A percentile compares a stretch with the other conserved stretches of the same genome.
phyloP scores from a whole-genome alignment of 1,140 invertebrate species.

The Venturia canescens region DNA sequence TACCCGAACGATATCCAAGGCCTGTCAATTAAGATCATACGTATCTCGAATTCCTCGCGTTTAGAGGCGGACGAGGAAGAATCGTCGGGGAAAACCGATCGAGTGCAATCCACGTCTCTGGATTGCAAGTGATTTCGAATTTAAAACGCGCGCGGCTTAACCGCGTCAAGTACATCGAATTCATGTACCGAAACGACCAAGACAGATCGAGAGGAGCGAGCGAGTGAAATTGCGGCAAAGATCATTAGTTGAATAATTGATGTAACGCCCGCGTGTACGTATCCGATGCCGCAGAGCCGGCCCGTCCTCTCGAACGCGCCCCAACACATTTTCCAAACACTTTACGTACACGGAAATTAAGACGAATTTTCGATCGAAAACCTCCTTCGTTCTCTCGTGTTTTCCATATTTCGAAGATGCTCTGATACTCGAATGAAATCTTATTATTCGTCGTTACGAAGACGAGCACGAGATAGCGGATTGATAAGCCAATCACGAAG shows the following conservation, averaged over 20 bases:
- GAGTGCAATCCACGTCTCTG: slow-evolving; percentile 30
- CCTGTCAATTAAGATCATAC: slow-evolving; percentile 47
- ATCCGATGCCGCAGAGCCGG: neutral
- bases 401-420: neutral
- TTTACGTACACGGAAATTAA: too few species aligned
- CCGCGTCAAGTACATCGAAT: neutral
- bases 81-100: slow-evolving; percentile 28
- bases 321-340: neutral
- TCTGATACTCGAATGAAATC: neutral
- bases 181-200: neutral
- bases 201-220: neutral
- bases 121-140: slow-evolving; percentile 41
- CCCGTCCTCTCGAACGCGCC: neutral
- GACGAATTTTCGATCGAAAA: too few species aligned
- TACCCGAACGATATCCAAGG: slow-evolving; percentile 47
- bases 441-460: neutral
- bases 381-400: neutral
- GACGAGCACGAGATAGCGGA: neutral
- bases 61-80: neutral
- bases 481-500: neutral
- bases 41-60: slow-evolving; percentile 17
- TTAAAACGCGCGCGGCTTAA: slow-evolving; percentile 35
- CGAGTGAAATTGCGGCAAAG: neutral
- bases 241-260: slow-evolving; percentile 35
- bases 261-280: neutral